Evolutionary conservation across 2,888 invertebrate species (phyloP).

Genomic region (Acronicta aceris): DNA sequence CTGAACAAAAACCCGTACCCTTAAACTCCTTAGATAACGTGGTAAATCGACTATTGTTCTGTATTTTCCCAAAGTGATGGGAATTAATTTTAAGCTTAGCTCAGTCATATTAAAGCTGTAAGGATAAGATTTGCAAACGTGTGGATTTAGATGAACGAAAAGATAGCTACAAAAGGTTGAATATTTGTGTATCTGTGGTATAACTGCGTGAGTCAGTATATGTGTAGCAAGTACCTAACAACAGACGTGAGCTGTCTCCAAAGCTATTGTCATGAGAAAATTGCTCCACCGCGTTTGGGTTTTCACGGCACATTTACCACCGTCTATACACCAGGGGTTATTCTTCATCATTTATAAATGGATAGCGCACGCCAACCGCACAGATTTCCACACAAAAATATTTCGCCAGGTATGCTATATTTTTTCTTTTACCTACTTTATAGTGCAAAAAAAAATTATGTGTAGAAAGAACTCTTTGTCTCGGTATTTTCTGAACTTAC

Average conservation of each 20-base stretch:
- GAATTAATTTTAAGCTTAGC: constrained; percentile 33
- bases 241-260: constrained; percentile 73
- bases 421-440: constrained; percentile 22
- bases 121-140: constrained; percentile 1
- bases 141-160: constrained; percentile 22
- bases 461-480: constrained; percentile 16
- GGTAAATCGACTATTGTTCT: constrained; percentile 44
- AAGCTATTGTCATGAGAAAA: constrained; percentile 83
- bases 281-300: constrained; percentile 79
- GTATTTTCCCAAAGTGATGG: constrained; percentile 41
- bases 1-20: constrained; percentile 36
- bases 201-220: constrained; percentile 51
- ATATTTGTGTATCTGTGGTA: constrained; percentile 30
- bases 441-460: background rate
- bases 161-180: constrained; percentile 27
- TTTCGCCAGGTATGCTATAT: constrained; percentile 57
- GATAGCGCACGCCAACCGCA: constrained; percentile 76
- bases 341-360: constrained; percentile 84
- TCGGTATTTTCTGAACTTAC: constrained; percentile 9
- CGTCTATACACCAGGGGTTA: constrained; percentile 79
- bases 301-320: constrained; percentile 85
- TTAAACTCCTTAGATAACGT: constrained; percentile 45
- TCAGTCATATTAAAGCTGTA: constrained; percentile 4
- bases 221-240: constrained; percentile 54
- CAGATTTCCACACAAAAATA: constrained; percentile 77